Percentiles rank a stretch among this genome's conserved stretches.
Conservation (phyloP, 2,113 vertebrate species). For the Paraplagusia blochii region DNA sequence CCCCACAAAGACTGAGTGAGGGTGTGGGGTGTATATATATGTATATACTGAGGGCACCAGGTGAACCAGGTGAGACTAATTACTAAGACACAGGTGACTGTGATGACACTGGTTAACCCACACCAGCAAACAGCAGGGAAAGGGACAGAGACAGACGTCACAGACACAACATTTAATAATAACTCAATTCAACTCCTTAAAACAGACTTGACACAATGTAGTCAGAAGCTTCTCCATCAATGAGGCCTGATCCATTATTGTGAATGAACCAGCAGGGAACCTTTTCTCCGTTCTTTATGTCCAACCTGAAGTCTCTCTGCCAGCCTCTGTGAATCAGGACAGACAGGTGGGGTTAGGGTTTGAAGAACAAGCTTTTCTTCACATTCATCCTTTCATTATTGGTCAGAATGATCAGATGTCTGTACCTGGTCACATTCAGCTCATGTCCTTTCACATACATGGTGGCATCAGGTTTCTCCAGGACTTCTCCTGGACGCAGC, state of each 20-base stretch:
- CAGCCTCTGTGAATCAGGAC: slow-evolving; percentile 79
- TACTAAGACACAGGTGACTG: too few relatives aligned
- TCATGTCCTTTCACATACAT: slow-evolving; percentile 87
- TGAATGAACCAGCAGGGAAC: slow-evolving; percentile 93
- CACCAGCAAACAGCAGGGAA: too few relatives aligned
- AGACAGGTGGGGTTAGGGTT: too few relatives aligned
- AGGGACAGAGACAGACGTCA: too few relatives aligned
- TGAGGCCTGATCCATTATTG: slow-evolving; percentile 83
- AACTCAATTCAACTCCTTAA: slow-evolving; percentile 37
- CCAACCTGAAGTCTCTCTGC: slow-evolving; percentile 86
- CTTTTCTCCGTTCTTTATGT: slow-evolving; percentile 68
- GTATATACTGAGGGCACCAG: too few relatives aligned
- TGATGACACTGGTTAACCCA: too few relatives aligned
- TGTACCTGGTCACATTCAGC: slow-evolving; percentile 89
- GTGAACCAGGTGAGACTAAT: too few relatives aligned
- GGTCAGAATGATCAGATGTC: neutral
- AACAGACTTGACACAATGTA: slow-evolving; percentile 81
- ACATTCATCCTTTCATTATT: too few relatives aligned
- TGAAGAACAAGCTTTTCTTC: too few relatives aligned
- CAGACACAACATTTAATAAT: neutral
- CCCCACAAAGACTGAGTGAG: too few relatives aligned
- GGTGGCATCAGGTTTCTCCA: slow-evolving; percentile 88
- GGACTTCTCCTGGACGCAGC: slow-evolving; percentile 79
- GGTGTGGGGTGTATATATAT: too few relatives aligned
- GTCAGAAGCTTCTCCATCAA: slow-evolving; percentile 82